Percentiles rank a stretch among this genome's conserved stretches.
phyloP scores from a whole-genome alignment of 2,888 invertebrate genomes.

The Lathronympha strigana region DNA sequence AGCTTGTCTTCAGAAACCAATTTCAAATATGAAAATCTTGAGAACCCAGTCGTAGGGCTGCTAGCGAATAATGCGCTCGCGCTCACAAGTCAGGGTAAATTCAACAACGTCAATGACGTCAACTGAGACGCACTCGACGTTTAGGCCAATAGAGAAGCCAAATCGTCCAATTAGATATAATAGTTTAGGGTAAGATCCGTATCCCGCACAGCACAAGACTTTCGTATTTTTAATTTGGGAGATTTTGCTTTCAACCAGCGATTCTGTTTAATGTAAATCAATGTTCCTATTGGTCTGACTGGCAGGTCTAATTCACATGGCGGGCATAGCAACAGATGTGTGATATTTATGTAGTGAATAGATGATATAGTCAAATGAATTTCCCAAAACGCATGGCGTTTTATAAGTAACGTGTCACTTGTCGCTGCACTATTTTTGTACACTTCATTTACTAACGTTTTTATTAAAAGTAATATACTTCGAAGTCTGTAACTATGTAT shows the following conservation, averaged over 20 bases:
- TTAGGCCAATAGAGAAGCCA: constrained; percentile 68
- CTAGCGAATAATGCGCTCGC: constrained; percentile 68
- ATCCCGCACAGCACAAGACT: constrained; percentile 43
- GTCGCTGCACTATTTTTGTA: constrained; percentile 63
- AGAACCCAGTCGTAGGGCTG: constrained; percentile 79
- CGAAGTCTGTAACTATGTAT: constrained; percentile 58
- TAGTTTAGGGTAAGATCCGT: constrained; percentile 47
- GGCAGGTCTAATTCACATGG: constrained; percentile 44
- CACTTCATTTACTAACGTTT: constrained; percentile 43
- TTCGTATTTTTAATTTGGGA: constrained; percentile 38
- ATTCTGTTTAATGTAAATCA: constrained; percentile 43
- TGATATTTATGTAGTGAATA: constrained; percentile 71
- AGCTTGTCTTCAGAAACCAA: constrained; percentile 78
- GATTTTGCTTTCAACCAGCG: constrained; percentile 33
- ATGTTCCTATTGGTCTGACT: constrained; percentile 64
- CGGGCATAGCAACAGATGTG: constrained; percentile 56
- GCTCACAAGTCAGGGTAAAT: constrained; percentile 64
- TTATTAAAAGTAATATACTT: constrained; percentile 23
- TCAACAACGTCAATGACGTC: constrained; percentile 69
- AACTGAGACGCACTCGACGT: constrained; percentile 55
- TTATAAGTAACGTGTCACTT: constrained; percentile 56
- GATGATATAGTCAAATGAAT: constrained; percentile 68
- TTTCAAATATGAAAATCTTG: constrained; percentile 77
- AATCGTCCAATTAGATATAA: constrained; percentile 56
- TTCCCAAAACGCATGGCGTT: constrained; percentile 67